Base-by-base conservation (phyloP, 2,888 invertebrate genomes). In the Odontothrips loti region DNA sequence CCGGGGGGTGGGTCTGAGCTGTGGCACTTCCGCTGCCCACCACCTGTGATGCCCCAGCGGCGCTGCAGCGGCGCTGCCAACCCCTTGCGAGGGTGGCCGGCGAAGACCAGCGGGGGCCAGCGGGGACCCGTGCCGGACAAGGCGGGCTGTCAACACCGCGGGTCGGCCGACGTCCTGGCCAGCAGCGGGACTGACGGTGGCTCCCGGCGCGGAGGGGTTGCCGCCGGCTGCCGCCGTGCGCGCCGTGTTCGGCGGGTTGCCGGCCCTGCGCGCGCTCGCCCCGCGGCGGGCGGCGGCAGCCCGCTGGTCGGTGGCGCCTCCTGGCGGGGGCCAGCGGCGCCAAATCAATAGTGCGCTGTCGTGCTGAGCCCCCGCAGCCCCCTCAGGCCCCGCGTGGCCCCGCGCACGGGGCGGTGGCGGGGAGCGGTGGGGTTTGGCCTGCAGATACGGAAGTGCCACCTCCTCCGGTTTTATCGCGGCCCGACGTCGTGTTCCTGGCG, bases 401-500 rank as follows among this genome's bases (percentile, higher is more conserved):
- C 27, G 27, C 68, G 17, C 68, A 75, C 68, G n/a, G 23, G 68
- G 68, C 9, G 23, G 68, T 10, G 68, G 68, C 68, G 68, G 58
- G 58, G 68, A 27, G 68, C 12, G 68, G 68, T 10, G 27, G 23
- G 68, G 23, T 11, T 12, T 27, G 27, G 68, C 23, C 68, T 75
- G 68, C 68, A 75, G 68, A 75, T 27, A 75, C 68, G 68, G 68
- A 75, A 75, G 68, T 75, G 27, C 68, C 68, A 75, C 68, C 68
- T 75, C 68, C 68, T 75, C 68, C 27, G 68, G 68, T 75, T 75
- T 27, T 75, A 75, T 75, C 68, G 27, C 68, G 68, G 27, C 9
- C 68, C 68, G 68, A 27, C 27, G 58, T 58, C 23, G 27, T 58
- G 58, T 58, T 58, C 58, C 58, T 27, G 68, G 9, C 68, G 68